These are phyloP conservation scores for Taxidea taxus DNA, from an alignment of 2,113 vertebrate genomes.

Conservation along the genomic window DNA sequence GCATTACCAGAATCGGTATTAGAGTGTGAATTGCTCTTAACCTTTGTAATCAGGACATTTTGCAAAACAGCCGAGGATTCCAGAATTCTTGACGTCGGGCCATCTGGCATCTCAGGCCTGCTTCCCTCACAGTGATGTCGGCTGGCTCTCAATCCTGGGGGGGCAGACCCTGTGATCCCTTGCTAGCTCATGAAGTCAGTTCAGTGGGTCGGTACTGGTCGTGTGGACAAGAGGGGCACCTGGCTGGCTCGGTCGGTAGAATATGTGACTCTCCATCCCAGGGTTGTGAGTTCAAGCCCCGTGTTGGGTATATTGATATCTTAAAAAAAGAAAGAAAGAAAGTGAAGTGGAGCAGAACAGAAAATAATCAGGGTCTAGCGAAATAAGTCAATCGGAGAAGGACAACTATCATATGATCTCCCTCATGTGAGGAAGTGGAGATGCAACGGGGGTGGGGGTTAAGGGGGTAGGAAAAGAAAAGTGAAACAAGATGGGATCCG, in stretches of 20 bases:
- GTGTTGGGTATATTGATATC: neutral
- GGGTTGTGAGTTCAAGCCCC: neutral
- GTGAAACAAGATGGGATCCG: no score
- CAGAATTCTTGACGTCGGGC: slow-evolving; percentile 13
- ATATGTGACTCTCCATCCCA: neutral
- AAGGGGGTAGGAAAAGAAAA: no score
- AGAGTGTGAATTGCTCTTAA: slow-evolving; percentile 41
- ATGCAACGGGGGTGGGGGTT: no score
- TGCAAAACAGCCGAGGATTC: slow-evolving; percentile 39
- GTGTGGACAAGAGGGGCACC: neutral
- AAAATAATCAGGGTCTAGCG: neutral
- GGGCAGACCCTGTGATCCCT: neutral
- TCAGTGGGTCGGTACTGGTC: neutral
- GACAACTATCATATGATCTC: no score
- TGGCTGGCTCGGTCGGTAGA: neutral
- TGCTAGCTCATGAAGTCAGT: neutral
- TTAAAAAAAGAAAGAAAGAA: neutral
- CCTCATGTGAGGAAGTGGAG: no score
- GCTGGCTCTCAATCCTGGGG: neutral
- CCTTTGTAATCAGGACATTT: slow-evolving; percentile 52
- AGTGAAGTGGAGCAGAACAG: neutral
- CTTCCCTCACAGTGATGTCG: neutral
- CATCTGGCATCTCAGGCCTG: slow-evolving; percentile 31
- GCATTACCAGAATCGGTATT: neutral
- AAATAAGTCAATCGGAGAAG: no score